Evolutionary conservation across 2,797 vertebrate genomes (phyloP).

Genomic region (Tangara arthus): DNA sequence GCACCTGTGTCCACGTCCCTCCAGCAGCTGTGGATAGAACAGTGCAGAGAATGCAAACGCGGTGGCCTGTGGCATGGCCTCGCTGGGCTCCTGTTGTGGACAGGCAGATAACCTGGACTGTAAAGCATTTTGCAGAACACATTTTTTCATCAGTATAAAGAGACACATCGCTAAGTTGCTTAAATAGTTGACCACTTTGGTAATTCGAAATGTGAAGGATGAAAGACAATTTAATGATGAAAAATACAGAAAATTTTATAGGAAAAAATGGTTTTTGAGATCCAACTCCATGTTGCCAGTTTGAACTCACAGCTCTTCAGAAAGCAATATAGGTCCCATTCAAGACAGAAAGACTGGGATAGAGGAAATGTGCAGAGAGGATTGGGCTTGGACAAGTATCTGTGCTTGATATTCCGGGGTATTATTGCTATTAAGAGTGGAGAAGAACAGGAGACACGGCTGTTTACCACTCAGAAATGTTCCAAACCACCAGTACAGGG

Average conservation of each 20-base stretch:
- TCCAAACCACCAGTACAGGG: not conserved
- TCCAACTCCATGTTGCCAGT: not conserved
- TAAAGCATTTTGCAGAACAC: not conserved
- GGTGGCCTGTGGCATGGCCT: fast-evolving
- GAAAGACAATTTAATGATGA: not conserved
- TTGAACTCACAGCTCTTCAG: not conserved
- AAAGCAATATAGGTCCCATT: not conserved
- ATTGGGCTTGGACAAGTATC: not conserved
- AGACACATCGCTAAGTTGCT: not conserved
- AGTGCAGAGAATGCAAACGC: not conserved
- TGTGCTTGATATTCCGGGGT: not conserved
- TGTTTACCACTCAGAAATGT: not conserved
- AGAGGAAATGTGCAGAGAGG: not conserved
- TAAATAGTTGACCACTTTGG: not conserved
- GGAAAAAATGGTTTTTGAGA: not conserved
- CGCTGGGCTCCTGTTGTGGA: fast-evolving
- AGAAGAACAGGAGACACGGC: not conserved
- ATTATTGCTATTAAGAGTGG: not conserved
- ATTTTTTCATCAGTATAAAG: not conserved
- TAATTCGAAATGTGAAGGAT: not conserved
- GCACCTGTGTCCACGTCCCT: not conserved
- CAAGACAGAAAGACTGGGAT: not conserved
- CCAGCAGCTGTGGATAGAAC: not conserved
- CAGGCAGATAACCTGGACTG: not conserved
- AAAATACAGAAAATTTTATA: not conserved